Evolutionary conservation across 1,140 invertebrate species (phyloP).

Genomic region (Alviniconcha marisindica): DNA sequence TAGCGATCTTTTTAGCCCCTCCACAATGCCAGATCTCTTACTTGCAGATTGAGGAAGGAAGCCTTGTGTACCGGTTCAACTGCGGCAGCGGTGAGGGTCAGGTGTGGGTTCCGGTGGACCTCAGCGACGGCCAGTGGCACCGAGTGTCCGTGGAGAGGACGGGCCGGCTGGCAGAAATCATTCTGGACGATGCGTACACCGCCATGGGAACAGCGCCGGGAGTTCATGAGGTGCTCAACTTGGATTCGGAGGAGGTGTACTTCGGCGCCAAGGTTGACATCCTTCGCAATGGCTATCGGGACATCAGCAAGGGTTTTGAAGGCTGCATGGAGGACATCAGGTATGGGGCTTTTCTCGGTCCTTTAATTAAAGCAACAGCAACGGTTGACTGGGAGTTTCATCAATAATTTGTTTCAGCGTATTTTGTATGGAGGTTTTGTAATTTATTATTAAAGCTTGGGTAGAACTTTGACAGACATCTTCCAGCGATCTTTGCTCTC

Average conservation of each 20-base stretch:
- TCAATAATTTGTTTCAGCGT: no score
- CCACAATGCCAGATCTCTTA: no score
- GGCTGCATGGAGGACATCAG: constrained; percentile 93
- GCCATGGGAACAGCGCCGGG: constrained; percentile 89
- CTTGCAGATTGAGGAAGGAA: constrained; percentile 86
- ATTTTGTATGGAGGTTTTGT: no score
- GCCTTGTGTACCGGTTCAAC: constrained; percentile 92
- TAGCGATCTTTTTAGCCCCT: no score
- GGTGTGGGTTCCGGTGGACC: constrained; percentile 85
- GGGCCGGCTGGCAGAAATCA: constrained; percentile 83
- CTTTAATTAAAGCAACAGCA: no score
- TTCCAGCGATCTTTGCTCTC: no score
- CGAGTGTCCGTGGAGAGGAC: constrained; percentile 88
- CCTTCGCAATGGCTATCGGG: constrained; percentile 82
- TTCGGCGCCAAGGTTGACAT: constrained; percentile 88
- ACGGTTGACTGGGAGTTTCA: no score
- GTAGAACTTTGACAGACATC: no score
- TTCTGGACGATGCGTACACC: constrained; percentile 86
- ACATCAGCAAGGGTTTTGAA: constrained; percentile 87
- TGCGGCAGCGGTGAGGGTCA: constrained; percentile 94
- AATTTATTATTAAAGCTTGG: no score
- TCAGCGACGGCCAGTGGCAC: constrained; percentile 95
- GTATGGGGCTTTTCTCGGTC: background rate
- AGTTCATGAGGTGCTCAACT: constrained; percentile 88
- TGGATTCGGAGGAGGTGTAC: constrained; percentile 90